Evolutionary conservation across 2,888 invertebrate species (phyloP), one percentile per base, ranked within the genome.

Genomic region (Drosophila phalerata): DNA sequence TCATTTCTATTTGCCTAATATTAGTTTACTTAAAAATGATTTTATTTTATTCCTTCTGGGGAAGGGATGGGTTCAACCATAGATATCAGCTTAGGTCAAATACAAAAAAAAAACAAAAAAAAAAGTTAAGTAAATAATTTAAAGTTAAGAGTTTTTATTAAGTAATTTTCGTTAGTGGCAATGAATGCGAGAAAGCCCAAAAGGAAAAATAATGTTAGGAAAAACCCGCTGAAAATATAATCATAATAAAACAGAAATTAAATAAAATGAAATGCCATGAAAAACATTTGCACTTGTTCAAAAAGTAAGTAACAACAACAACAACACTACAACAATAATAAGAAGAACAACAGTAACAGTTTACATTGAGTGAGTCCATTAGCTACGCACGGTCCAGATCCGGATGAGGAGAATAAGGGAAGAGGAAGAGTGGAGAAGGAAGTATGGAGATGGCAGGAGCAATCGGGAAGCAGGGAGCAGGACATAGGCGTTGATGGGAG

Each of bases 201-300:
- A 8, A 2, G n/a, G 11, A 25, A 45, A 38, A 19, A 34, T 15
- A 25, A 38, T 17, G 15, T 11, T 8, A 32, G 11, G 51, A 48
- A 17, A 53, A 47, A 47, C 43, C 58, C 52, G 65, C 34, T 62
- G 68, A 61, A 82, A 82, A 85, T 88, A 88, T 78, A 84, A 85
- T 85, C 86, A 85, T 85, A 88, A 85, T 88, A 85, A 85, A 83
- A 88, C 70, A 70, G 78, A 85, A 85, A 85, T 85, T 85, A 85
- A 85, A 85, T 85, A 81, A 85, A 85, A 85, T 73, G 73, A 81
- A 88, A 85, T 85, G 83, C 81, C 76, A 78, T 65, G 79, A 75
- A 85, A 78, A 80, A 64, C 87, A 85, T 87, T 85, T 77, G 75
- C 84, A 85, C 85, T 88, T 86, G 88, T 81, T 85, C 73, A 83